phyloP scores from a whole-genome alignment of 2,888 invertebrate genomes.

The Scaptomyza caliginosa region DNA sequence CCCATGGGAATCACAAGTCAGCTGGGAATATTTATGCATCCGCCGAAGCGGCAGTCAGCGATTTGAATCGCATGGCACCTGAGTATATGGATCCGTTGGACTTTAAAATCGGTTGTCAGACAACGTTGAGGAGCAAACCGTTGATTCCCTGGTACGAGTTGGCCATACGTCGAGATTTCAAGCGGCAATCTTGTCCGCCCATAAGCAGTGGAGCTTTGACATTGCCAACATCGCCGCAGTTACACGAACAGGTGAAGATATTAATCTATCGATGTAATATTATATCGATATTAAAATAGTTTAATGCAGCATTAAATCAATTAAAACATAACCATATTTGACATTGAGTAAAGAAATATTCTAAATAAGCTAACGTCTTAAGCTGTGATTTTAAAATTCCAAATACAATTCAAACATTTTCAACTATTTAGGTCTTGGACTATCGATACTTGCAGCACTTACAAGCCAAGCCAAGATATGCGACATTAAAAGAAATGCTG shows the following conservation, averaged over 20 bases:
- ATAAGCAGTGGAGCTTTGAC: slow-evolving; percentile 82
- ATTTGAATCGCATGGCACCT: slow-evolving; percentile 79
- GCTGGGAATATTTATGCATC: slow-evolving; percentile 82
- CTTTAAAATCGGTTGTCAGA: slow-evolving; percentile 88
- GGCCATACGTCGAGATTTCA: slow-evolving; percentile 89
- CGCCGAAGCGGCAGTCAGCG: slow-evolving; percentile 77
- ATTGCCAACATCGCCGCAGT: slow-evolving; percentile 57
- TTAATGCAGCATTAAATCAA: not conserved
- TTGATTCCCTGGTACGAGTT: slow-evolving; percentile 95
- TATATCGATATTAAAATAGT: not conserved
- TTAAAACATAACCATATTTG: not conserved
- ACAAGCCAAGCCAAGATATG: slow-evolving; percentile 1
- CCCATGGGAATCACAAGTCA: slow-evolving; percentile 73
- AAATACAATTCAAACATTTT: slow-evolving; percentile 4
- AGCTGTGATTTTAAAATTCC: not conserved
- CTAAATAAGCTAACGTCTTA: not conserved
- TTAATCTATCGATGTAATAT: not conserved
- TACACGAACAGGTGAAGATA: slow-evolving; percentile 76
- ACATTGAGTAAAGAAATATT: not conserved
- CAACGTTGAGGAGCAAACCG: slow-evolving; percentile 88
- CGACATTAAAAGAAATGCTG: slow-evolving; percentile 27
- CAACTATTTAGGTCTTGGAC: not conserved
- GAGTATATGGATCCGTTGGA: slow-evolving; percentile 85
- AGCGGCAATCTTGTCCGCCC: slow-evolving; percentile 92
- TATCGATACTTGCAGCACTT: slow-evolving; percentile 1